These are phyloP conservation scores for Euura saliciscinereae DNA, from an alignment of 1,140 invertebrate species.

Conservation along the genomic window DNA sequence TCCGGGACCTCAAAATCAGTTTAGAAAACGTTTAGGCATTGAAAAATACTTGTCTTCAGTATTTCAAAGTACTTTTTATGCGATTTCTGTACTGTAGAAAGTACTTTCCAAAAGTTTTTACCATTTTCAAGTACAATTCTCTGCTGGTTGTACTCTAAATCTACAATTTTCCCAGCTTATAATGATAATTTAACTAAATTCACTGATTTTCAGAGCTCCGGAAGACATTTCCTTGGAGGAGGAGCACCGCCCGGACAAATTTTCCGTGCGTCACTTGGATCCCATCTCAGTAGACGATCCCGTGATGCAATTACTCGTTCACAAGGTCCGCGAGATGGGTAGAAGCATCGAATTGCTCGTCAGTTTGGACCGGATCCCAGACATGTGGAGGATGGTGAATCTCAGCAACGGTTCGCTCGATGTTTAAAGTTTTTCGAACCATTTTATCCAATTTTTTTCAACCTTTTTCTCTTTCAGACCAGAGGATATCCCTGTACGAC, in stretches of 20 bases:
- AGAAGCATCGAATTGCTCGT: conserved; percentile 53
- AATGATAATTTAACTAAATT: no score
- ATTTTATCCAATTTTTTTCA: neutral
- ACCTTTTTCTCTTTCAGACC: conserved; percentile 26
- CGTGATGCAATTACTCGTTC: conserved; percentile 47
- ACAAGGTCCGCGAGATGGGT: conserved; percentile 53
- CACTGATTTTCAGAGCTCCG: no score
- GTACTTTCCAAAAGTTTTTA: no score
- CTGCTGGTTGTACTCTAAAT: no score
- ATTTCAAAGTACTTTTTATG: no score
- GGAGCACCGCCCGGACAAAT: conserved; percentile 34
- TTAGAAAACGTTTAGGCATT: no score
- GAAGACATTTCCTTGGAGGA: neutral
- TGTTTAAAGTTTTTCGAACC: neutral
- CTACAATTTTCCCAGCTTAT: no score
- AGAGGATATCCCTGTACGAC: conserved; percentile 40
- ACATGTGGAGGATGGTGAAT: conserved; percentile 45
- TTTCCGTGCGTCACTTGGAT: conserved; percentile 38
- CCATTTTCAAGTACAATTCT: no score
- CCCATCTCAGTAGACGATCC: conserved; percentile 43
- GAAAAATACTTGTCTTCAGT: no score
- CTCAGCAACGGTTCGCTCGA: conserved; percentile 33
- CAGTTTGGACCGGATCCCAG: conserved; percentile 50
- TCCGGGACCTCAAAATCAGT: no score
- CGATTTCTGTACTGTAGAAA: no score